Base-by-base conservation (phyloP, 2,113 vertebrate species). In the Tylochromis polylepis region DNA sequence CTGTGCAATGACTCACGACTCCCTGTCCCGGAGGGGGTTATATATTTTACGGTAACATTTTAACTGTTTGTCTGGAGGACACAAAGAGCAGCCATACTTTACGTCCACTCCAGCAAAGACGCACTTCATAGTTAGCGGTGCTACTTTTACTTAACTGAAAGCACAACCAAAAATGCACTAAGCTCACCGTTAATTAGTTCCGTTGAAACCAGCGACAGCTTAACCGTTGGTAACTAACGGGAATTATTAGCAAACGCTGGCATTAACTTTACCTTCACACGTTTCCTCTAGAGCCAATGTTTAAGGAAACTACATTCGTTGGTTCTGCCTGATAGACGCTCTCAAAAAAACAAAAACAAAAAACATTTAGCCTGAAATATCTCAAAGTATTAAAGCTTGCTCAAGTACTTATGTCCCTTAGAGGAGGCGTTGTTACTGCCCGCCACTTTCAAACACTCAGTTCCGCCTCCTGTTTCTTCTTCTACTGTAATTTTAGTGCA, bases 401-500 rank as follows among this genome's bases (percentile, higher is more conserved):
- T 67, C 34, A 36, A 34, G 12, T 46, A 29, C 6, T 11, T 9
- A 6, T 3, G 14, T 14, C 18, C 24, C 18, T 18, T 7, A 4
- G 27, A 55, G 16, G 15, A 41, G 22, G 2, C 81, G 18, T n/a
- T 85, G 34, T 82, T 22, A 1, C 81, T 75, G 86, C 95, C 94
- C 96, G 96, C 96, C 94, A 96, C 92, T 96, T 97, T 97, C 94
- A 96, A 97, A 97, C 89, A 4, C 4, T 0, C 1, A 81, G 88
- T 90, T 87, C 95, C 95, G 2, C 95, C 95, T 79, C 5, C 43
- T 24, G 0, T 2, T 43, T 41, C 91, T 94, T 94, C 93, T 88
- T 89, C 93, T 85, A 22, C 49, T 1, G 0, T 31, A 2, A 4
- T 31, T 55, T 59, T 9, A 14, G 2, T 67, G 59, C 5, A 53